phyloP scores from a whole-genome alignment of 2,888 invertebrate genomes.

The Zaprionus lineosus region DNA sequence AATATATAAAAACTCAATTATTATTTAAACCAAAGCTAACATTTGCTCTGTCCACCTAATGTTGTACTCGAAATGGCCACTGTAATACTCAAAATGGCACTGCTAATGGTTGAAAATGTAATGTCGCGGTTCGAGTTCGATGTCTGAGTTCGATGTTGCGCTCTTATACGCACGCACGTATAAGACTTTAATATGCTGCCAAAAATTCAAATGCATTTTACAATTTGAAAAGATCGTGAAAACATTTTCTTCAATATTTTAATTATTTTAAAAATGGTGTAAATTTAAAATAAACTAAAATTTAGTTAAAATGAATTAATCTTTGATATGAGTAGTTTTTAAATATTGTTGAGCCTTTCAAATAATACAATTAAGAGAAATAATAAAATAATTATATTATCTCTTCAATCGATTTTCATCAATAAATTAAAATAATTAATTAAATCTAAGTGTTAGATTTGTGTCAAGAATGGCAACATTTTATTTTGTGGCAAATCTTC shows the following conservation, averaged over 20 bases:
- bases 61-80: constrained; percentile 40
- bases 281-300: too few species aligned
- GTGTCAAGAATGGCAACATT: too few species aligned
- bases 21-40: constrained; percentile 13
- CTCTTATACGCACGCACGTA: constrained; percentile 10
- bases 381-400: too few species aligned
- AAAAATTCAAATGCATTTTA: constrained; percentile 8
- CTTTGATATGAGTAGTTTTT: too few species aligned
- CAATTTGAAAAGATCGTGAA: constrained; percentile 34
- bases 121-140: constrained; percentile 29
- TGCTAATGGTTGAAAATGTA: background rate
- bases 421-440: too few species aligned
- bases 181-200: constrained; percentile 2
- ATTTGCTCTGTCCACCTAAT: constrained; percentile 2
- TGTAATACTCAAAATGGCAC: background rate
- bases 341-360: too few species aligned
- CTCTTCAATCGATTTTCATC: too few species aligned
- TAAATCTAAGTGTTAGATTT: too few species aligned
- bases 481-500: too few species aligned
- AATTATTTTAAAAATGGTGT: too few species aligned
- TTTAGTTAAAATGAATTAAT: too few species aligned
- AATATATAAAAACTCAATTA: background rate
- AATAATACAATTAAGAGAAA: too few species aligned
- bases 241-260: constrained; percentile 1
- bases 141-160: constrained; percentile 43